A percentile compares a stretch with the other conserved stretches of the same genome.
Evolutionary conservation across 2,113 vertebrate species (phyloP).

Genomic region (Setophaga kirtlandii): DNA sequence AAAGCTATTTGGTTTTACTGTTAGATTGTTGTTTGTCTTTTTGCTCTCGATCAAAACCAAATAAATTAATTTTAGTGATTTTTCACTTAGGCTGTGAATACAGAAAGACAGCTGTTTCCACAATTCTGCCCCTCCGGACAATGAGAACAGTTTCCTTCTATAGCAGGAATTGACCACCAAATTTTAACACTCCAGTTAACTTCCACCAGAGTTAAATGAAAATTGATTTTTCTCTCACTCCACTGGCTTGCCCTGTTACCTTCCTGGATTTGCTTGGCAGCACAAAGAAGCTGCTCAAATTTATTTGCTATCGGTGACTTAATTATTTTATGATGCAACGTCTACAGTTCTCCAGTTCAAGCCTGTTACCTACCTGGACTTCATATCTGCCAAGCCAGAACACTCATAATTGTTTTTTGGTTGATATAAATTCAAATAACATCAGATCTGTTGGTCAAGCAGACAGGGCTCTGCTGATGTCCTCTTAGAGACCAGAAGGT

Average conservation of each 20-base stretch:
- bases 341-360: background rate
- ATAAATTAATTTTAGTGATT: background rate
- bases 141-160: background rate
- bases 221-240: background rate
- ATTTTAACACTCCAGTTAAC: conserved; percentile 17
- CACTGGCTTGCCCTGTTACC: background rate
- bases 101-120: background rate
- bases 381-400: background rate
- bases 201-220: conserved; percentile 5
- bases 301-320: background rate
- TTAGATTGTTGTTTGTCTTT: background rate
- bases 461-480: background rate
- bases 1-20: background rate
- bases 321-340: background rate
- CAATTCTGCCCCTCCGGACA: background rate
- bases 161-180: background rate
- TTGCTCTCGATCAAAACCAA: background rate
- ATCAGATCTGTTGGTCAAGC: background rate
- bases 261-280: background rate
- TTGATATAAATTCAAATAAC: background rate
- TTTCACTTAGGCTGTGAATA: background rate
- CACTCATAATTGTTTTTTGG: background rate
- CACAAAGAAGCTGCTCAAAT: background rate
- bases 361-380: background rate
- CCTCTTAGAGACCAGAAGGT: background rate